Evolutionary conservation across 2,888 invertebrate species (phyloP).

Genomic region (Drosophila borborema): DNA sequence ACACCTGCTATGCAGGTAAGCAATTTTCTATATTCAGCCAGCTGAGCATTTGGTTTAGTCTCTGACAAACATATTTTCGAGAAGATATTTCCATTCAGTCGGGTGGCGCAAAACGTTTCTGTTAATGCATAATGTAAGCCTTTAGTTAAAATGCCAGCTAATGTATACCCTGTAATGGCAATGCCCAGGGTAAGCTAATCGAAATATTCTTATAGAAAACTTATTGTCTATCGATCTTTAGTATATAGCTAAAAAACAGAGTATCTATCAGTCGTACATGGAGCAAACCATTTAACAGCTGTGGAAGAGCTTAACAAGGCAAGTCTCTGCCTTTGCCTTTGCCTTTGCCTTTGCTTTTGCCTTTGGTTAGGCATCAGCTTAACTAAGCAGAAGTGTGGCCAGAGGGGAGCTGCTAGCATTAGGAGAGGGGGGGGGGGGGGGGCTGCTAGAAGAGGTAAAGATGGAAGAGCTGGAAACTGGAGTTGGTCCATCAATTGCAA

Average conservation of each 20-base stretch:
- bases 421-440: background rate
- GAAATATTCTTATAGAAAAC: background rate
- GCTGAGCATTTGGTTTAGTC: background rate
- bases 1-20: slow-evolving; percentile 1
- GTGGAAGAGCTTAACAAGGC: background rate
- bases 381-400: background rate
- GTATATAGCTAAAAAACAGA: background rate
- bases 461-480: background rate
- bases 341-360: background rate
- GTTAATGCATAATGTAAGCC: slow-evolving; percentile 2
- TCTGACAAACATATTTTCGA: background rate
- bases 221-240: background rate
- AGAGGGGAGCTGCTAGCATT: background rate
- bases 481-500: slow-evolving; percentile 37
- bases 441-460: background rate
- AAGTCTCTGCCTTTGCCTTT: slow-evolving; percentile 1
- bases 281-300: too few species aligned
- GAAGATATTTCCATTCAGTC: slow-evolving; percentile 4
- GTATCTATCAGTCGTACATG: background rate
- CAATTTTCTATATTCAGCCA: too few species aligned
- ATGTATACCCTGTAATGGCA: slow-evolving; percentile 2
- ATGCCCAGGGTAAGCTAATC: background rate
- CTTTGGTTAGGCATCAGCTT: background rate
- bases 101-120: slow-evolving; percentile 2
- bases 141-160: background rate